Base-by-base conservation (phyloP, 2,797 vertebrate genomes). In the Knipowitschia caucasica region DNA sequence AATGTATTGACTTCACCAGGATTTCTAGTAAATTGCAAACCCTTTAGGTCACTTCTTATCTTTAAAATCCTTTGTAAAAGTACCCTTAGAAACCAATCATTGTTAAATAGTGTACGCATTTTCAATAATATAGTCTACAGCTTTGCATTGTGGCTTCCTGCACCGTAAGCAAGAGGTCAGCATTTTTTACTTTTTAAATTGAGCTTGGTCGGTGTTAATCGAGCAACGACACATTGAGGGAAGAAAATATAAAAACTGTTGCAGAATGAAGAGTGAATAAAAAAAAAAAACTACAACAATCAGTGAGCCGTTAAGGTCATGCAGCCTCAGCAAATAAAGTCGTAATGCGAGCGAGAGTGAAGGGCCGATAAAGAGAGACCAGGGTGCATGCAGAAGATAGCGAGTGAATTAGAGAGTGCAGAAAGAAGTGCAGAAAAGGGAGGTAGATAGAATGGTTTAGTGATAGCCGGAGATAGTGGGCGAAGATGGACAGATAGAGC, bases 301-400 rank as follows among this genome's bases (percentile, higher is more conserved):
- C 24, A 29, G 64, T 45, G 62, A 62, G 68, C 65, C 64, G 70
- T 66, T 75, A 59, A 79, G 72, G 80, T 81, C 80, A 70, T 75
- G 80, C 78, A 77, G 67, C 53, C 76, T 81, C 69, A 84, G 66
- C 71, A 75, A 77, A 81, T 83, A 79, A 78, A 84, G 76, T 62
- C 74, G 67, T 72, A 67, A 75, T 72, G 77, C 64, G 62, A 59
- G 49, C 46, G 57, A 56, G 46, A 55, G 69, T 54, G 60, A 71
- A 71, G 67, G 59, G 53, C 53, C 47, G 67, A 82, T 69, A 75
- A 67, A 80, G 56, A 68, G 71, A 62, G 71, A 67, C 26, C 24
- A 75, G 63, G 59, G 61, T 64, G 61, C 59, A 14, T 17, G 58
- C 68, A 58, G 40, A 21, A 77, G 75, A 69, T 69, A 78, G 75